Evolutionary conservation across 2,888 invertebrate species (phyloP).

Genomic region (Drosophila incognita): DNA sequence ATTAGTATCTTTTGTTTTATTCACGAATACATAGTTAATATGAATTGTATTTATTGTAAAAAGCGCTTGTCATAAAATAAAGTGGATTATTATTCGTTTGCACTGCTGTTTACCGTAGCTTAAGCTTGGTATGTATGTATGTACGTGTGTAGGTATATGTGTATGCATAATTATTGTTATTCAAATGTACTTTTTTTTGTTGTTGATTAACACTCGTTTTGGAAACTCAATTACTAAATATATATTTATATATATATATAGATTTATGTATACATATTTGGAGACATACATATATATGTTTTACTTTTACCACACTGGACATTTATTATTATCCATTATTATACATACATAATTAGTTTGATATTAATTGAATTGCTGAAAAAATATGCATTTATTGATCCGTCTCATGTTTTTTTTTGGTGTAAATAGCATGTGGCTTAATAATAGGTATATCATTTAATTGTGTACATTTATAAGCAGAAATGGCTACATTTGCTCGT

Average conservation of each 20-base stretch:
- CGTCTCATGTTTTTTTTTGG: conserved; percentile 40
- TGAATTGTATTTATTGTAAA: conserved; percentile 65
- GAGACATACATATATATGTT: conserved; percentile 35
- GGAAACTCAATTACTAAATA: conserved; percentile 58
- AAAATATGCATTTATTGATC: conserved; percentile 58
- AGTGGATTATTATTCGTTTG: conserved; percentile 68
- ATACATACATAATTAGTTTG: conserved; percentile 38
- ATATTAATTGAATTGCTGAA: conserved; percentile 54
- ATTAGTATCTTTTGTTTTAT: conserved; percentile 48
- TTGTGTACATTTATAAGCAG: conserved; percentile 59
- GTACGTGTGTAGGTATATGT: conserved; percentile 18
- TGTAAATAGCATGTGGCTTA: conserved; percentile 73
- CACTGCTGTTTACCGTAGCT: conserved; percentile 70
- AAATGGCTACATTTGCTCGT: conserved; percentile 32
- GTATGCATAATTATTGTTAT: conserved; percentile 29
- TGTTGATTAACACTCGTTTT: conserved; percentile 31
- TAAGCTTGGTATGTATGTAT: conserved; percentile 44
- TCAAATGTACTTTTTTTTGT: conserved; percentile 31
- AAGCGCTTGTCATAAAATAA: conserved; percentile 75
- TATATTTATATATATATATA: conserved; percentile 12
- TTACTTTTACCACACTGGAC: conserved; percentile 18
- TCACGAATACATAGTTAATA: conserved; percentile 52
- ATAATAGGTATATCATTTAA: conserved; percentile 46
- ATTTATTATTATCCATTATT: conserved; percentile 15
- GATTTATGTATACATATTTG: conserved; percentile 34